phyloP scores from a whole-genome alignment of 2,888 invertebrate genomes.

The Gymnoscelis rufifasciata region DNA sequence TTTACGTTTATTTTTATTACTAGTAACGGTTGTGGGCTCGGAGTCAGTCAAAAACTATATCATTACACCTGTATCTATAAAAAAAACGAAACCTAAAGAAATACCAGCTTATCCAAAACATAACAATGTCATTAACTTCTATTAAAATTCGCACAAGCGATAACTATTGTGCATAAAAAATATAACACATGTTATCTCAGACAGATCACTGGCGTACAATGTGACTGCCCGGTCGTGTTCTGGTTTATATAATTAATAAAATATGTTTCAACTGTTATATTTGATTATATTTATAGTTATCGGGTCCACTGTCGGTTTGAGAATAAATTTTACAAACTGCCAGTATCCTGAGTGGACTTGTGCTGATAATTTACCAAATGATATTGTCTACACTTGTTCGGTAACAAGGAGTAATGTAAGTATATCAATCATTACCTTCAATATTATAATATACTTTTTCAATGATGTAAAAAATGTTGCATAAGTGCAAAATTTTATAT shows the following conservation, averaged over 20 bases:
- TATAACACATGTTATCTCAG: conserved; percentile 45
- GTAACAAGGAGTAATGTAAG: conserved; percentile 53
- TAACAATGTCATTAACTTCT: conserved; percentile 39
- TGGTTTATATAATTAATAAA: neutral
- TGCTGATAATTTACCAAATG: conserved; percentile 50
- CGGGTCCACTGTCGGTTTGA: conserved; percentile 41
- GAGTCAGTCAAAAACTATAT: no score
- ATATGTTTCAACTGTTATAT: conserved; percentile 20
- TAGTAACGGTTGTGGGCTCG: no score
- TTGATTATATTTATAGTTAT: conserved; percentile 29
- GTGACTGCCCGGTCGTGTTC: conserved; percentile 43
- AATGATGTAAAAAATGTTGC: no score
- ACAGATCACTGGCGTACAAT: conserved; percentile 40
- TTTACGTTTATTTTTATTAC: no score
- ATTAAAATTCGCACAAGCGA: conserved; percentile 25
- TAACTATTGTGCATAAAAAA: conserved; percentile 8
- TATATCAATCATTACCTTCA: conserved; percentile 23
- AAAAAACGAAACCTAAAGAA: no score
- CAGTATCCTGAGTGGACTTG: conserved; percentile 67
- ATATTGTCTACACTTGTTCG: conserved; percentile 60
- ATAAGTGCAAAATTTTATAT: no score
- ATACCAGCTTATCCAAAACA: neutral
- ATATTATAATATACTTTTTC: neutral
- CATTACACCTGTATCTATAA: no score
- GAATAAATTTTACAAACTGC: conserved; percentile 66